A percentile compares a stretch with the other conserved stretches of the same genome.
Evolutionary conservation across 2,888 invertebrate genomes (phyloP).

Genomic region (Euphydryas editha): DNA sequence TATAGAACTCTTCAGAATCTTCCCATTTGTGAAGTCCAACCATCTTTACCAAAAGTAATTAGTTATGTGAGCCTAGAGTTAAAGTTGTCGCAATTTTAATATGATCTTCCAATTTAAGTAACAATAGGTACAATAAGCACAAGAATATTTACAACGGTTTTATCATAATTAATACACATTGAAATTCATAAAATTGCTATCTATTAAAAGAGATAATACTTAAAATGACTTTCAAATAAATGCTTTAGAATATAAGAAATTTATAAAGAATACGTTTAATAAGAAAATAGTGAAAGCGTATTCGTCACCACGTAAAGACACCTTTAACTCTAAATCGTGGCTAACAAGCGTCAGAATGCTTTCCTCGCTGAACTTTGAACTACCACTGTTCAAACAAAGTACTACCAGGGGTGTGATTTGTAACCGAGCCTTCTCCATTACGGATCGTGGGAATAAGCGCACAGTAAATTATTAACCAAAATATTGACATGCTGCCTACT

Average conservation of each 20-base stretch:
- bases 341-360: conserved; percentile 24
- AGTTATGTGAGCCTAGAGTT: too few species aligned
- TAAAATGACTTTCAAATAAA: too few species aligned
- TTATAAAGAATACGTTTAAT: not conserved
- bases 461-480: conserved; percentile 82
- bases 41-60: too few species aligned
- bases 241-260: not conserved
- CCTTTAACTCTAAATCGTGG: conserved; percentile 4
- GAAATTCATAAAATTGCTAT: too few species aligned
- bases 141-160: too few species aligned
- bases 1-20: too few species aligned
- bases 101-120: too few species aligned
- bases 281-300: conserved; percentile 24
- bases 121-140: too few species aligned
- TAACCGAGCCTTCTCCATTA: conserved; percentile 69
- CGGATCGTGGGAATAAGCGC: conserved; percentile 72
- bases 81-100: too few species aligned
- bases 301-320: not conserved
- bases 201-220: too few species aligned
- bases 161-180: too few species aligned
- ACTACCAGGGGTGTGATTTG: conserved; percentile 66
- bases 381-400: conserved; percentile 57
- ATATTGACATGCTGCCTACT: conserved; percentile 82
- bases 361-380: conserved; percentile 42
- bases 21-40: too few species aligned